Evolutionary conservation across 2,888 invertebrate genomes (phyloP).

Genomic region (Synanthedon andrenaeformis): DNA sequence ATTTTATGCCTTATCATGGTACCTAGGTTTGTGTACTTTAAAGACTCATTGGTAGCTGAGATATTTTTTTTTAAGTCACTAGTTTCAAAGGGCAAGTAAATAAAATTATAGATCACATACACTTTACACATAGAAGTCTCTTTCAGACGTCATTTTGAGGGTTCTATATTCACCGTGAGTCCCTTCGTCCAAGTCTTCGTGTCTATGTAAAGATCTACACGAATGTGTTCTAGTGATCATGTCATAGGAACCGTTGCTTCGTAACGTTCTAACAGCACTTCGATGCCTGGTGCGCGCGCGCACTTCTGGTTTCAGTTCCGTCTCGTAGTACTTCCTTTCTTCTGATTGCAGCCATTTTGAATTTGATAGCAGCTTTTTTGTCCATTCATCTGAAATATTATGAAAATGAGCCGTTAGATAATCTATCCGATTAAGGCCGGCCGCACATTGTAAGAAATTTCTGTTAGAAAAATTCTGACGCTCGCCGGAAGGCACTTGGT

Average conservation of each 20-base stretch:
- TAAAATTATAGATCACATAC: too few relatives aligned
- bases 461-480: too few relatives aligned
- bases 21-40: too few relatives aligned
- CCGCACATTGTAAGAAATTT: too few relatives aligned
- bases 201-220: slow-evolving; percentile 39
- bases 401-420: not conserved
- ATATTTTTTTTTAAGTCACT: too few relatives aligned
- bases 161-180: slow-evolving; percentile 53
- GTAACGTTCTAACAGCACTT: slow-evolving; percentile 34
- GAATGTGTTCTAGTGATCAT: slow-evolving; percentile 53
- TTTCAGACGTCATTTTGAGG: slow-evolving; percentile 34
- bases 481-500: too few relatives aligned
- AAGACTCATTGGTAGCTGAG: too few relatives aligned
- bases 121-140: slow-evolving; percentile 23
- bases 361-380: slow-evolving; percentile 75
- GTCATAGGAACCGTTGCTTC: slow-evolving; percentile 45
- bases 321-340: slow-evolving; percentile 61
- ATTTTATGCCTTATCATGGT: too few relatives aligned
- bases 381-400: slow-evolving; percentile 71
- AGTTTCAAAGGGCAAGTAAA: too few relatives aligned
- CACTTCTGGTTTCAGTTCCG: slow-evolving; percentile 46
- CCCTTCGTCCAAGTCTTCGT: slow-evolving; percentile 48
- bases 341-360: slow-evolving; percentile 79
- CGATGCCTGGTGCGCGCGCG: slow-evolving; percentile 29
- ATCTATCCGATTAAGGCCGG: too few relatives aligned